Percentiles rank a stretch among this genome's conserved stretches.
These are phyloP conservation scores for Ennomos erosarius DNA, from an alignment of 2,888 invertebrate species.

Conservation along the genomic window DNA sequence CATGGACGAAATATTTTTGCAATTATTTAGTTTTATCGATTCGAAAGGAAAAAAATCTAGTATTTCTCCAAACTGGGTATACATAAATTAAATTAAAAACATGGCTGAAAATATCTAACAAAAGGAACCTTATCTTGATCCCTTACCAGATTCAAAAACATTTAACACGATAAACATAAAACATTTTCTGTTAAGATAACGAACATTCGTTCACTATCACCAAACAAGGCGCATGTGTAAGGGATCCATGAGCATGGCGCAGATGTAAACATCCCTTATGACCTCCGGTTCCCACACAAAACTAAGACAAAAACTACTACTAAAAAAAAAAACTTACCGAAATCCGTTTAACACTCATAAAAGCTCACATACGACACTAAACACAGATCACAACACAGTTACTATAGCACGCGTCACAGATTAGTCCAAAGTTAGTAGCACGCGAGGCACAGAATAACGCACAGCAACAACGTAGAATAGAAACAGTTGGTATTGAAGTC, in stretches of 20 bases:
- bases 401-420: background rate
- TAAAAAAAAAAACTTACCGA: conserved; percentile 35
- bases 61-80: no score
- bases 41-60: no score
- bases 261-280: conserved; percentile 33
- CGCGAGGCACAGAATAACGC: conserved; percentile 10
- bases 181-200: no score
- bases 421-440: conserved; percentile 1
- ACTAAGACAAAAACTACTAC: conserved; percentile 25
- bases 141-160: no score
- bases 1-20: no score
- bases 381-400: conserved; percentile 4
- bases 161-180: no score
- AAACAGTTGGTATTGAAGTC: background rate
- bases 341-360: conserved; percentile 24
- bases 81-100: no score
- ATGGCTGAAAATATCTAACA: no score
- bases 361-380: conserved; percentile 11
- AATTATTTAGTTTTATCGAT: no score
- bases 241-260: background rate
- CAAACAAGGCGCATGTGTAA: conserved; percentile 22
- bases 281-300: conserved; percentile 29
- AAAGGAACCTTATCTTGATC: no score
- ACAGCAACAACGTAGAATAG: background rate
- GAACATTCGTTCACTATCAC: background rate